Base-by-base conservation (phyloP, 2,888 invertebrate genomes). In the Camponotus fellah region DNA sequence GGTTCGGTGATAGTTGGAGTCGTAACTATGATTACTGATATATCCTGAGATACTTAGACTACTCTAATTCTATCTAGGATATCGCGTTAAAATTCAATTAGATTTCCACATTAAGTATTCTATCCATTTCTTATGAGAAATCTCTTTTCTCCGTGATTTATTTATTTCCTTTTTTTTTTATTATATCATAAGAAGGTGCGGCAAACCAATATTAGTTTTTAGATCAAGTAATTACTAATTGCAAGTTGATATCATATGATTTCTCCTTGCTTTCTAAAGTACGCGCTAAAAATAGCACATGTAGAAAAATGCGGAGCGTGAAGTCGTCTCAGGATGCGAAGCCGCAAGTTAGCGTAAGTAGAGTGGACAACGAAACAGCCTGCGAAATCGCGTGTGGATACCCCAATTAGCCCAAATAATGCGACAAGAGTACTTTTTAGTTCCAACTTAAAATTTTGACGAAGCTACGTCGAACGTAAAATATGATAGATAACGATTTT, bases 281-380 rank as follows among this genome's bases (percentile, higher is more conserved):
- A 62, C 26, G 49, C 46, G 60, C 46, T 80, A 72, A 80, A 77
- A 80, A 72, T 72, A 60, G 71, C 37, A 34, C 79, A 17, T 60
- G 86, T 80, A 89, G 49, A 53, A 89, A 89, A 89, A 89, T 85
- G 84, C 80, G 88, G 85, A 89, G 80, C 88, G 91, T 85, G 92
- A 91, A 91, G 91, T 91, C 87, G 89, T 82, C 82, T 79, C 58
- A 69, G 56, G 65, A 56, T 32, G 88, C 62, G 89, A 91, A 91
- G 91, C 89, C 92, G 91, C 68, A 21, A 66, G 43, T 56, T 69
- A 92, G 89, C 89, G 89, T 89, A 91, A 91, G 86, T 84, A 83
- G 82, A 77, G 89, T 82, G 40, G 69, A 75, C 82, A 79, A 65
- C 77, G 72, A 83, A 81, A 66, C 46, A 82, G 83, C 56, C 83